Conservation (phyloP, 2,888 invertebrate genomes). For the Eurytoma californica region DNA sequence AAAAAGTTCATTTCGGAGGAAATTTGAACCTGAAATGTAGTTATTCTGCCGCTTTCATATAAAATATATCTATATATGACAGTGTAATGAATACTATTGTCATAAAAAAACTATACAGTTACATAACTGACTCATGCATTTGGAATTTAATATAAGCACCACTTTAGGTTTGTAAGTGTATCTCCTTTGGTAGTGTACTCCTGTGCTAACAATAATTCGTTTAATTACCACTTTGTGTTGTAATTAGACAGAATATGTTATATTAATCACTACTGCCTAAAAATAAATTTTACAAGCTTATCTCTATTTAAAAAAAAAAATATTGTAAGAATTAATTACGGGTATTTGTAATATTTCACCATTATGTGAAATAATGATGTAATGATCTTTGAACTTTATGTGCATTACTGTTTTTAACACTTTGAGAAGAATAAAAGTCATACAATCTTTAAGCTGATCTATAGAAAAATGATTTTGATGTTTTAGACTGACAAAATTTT, state of each 20-base stretch:
- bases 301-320: neutral
- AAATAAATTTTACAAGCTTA: neutral
- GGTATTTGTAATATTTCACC: constrained; percentile 31
- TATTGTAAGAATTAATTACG: neutral
- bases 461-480: no score
- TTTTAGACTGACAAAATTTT: neutral
- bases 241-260: neutral
- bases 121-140: neutral
- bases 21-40: no score
- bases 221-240: constrained; percentile 20
- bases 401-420: no score
- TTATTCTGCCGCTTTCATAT: no score
- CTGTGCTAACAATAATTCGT: constrained; percentile 29
- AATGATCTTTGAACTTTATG: constrained; percentile 4
- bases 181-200: neutral
- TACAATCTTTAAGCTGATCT: no score
- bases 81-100: neutral
- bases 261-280: neutral
- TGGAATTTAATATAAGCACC: neutral
- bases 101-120: neutral
- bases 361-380: constrained; percentile 36
- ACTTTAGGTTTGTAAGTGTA: neutral
- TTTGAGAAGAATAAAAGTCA: no score
- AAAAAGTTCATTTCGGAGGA: no score
- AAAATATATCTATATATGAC: no score